These are phyloP conservation scores for Notodonta dromedarius DNA, from an alignment of 2,888 invertebrate species.

Conservation along the genomic window DNA sequence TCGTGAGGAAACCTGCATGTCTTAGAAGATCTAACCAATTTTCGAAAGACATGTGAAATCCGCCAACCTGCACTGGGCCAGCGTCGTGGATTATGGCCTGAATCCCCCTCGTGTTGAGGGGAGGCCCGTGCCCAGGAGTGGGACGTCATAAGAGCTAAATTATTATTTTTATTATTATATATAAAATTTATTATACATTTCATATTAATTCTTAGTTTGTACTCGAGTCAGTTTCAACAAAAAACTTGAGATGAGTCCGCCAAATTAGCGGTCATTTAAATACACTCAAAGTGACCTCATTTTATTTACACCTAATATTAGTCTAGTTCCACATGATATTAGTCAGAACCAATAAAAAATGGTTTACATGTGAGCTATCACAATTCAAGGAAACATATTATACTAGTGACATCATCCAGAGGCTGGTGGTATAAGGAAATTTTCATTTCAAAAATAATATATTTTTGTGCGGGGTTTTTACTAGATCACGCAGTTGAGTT, in stretches of 20 bases:
- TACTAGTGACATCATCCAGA: slow-evolving; percentile 10
- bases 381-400: slow-evolving; percentile 16
- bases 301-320: background rate
- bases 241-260: background rate
- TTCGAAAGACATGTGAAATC: too few species aligned
- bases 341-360: background rate
- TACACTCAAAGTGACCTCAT: background rate
- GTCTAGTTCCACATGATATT: background rate
- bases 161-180: too few species aligned
- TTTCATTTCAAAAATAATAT: background rate
- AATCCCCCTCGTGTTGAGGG: too few species aligned
- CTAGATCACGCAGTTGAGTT: background rate
- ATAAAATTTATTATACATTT: too few species aligned
- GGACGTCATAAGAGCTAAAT: too few species aligned
- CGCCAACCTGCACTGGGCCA: too few species aligned
- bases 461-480: background rate
- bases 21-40: too few species aligned
- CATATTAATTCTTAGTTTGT: too few species aligned
- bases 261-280: background rate
- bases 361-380: slow-evolving; percentile 5
- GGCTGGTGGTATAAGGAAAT: background rate
- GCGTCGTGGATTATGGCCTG: too few species aligned
- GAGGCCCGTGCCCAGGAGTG: too few species aligned
- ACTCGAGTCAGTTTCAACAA: background rate
- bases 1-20: too few species aligned